Evolutionary conservation across 2,888 invertebrate genomes (phyloP), one percentile per base, ranked within the genome.

Genomic region (Drosophila peninsularis): DNA sequence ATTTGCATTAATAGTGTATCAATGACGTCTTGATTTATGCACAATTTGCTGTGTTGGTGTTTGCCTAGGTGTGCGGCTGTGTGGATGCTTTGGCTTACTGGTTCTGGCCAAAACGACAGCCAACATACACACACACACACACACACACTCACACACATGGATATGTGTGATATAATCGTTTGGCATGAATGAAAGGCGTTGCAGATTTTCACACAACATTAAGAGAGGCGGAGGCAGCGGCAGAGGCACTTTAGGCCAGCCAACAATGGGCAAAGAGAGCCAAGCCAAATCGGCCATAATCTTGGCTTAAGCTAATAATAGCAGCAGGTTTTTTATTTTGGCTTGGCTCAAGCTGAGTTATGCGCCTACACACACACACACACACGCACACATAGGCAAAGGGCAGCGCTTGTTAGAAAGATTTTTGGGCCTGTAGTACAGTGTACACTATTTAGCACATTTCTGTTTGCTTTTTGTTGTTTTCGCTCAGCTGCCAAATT

Each of bases 291-390:
- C 78, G 78, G 71, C 81, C 84, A 81, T 81, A 81, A 81, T 82
- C 82, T 87, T 82, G 88, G 88, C 76, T 88, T 71, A 82, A 69
- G 86, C 88, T 88, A 83, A 88, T 88, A 83, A 83, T 88, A 88
- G 88, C 88, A 83, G 88, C 82, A 83, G 82, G 88, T 45, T 45
- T 45, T 82, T 83, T 83, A 3, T 41, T 83, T 83, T 80, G 74
- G 78, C 66, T 65, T 79, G 68, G 65, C 63, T 74, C 75, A 71
- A 79, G 65, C 71, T 66, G 60, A 78, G 76, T 75, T 79, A 71
- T 79, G 80, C 77, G 76, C 77, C 86, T 82, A 81, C 82, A 78
- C 82, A 75, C 79, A 78, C 53, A 65, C 47, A 52, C 60, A 62
- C 54, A 52, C 60, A 65, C 9, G 50, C 21, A 60, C 42, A 61